Percentiles rank a stretch among this genome's conserved stretches.
Evolutionary conservation across 1,140 invertebrate genomes (phyloP).

Genomic region (Myzus persicae): DNA sequence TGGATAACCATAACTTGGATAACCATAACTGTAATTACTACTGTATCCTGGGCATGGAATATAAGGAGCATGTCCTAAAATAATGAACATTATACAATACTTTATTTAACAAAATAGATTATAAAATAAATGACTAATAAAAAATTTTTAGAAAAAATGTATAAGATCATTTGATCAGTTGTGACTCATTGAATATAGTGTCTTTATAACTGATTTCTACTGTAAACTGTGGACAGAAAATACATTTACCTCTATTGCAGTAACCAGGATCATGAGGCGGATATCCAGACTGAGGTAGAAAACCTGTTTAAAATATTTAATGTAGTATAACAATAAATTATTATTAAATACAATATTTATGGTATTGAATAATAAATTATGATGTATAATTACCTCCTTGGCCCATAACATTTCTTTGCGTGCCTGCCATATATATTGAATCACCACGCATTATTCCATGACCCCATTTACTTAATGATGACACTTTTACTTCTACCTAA

Average conservation of each 20-base stretch:
- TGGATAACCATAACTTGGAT: constrained; percentile 59
- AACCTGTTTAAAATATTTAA: constrained; percentile 31
- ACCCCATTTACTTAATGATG: constrained; percentile 82
- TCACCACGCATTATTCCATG: constrained; percentile 65
- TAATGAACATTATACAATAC: background rate
- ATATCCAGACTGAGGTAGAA: constrained; percentile 40
- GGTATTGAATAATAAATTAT: background rate
- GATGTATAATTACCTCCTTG: constrained; percentile 66
- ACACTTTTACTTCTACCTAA: constrained; percentile 90
- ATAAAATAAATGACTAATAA: background rate
- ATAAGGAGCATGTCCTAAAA: constrained; percentile 41
- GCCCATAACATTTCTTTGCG: constrained; percentile 72
- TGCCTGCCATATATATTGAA: constrained; percentile 68
- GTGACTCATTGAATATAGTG: too few relatives aligned
- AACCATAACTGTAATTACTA: constrained; percentile 47
- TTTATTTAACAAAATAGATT: background rate
- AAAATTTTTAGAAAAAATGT: too few relatives aligned
- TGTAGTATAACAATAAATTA: background rate
- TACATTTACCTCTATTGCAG: constrained; percentile 44
- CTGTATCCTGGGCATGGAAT: constrained; percentile 40
- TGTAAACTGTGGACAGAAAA: constrained; percentile 5
- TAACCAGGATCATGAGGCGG: constrained; percentile 39
- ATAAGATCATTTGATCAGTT: too few relatives aligned
- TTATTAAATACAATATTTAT: background rate
- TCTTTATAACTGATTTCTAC: background rate